Evolutionary conservation across 2,113 vertebrate genomes (phyloP).

Genomic region (Recurvirostra avosetta): DNA sequence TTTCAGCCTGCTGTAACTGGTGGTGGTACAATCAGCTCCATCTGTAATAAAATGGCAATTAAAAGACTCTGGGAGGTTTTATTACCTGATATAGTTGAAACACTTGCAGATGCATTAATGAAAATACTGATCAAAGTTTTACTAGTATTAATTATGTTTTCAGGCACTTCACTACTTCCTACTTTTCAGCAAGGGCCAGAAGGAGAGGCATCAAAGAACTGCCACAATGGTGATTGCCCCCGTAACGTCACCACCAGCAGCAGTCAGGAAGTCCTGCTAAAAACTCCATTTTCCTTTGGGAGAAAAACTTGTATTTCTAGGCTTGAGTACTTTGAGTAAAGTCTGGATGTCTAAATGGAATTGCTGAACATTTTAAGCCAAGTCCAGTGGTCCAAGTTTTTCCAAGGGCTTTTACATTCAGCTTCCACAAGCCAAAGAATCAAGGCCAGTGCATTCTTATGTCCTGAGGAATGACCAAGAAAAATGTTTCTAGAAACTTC

Average conservation of each 20-base stretch:
- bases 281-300: background rate
- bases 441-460: background rate
- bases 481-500: slow-evolving; percentile 28
- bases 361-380: background rate
- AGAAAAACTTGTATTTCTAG: background rate
- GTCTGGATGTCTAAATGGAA: background rate
- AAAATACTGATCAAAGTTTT: background rate
- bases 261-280: slow-evolving; percentile 4
- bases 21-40: background rate
- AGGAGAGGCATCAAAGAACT: background rate
- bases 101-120: background rate
- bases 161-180: slow-evolving; percentile 5
- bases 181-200: slow-evolving; percentile 10
- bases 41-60: background rate
- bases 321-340: background rate
- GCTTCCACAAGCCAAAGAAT: background rate
- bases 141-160: background rate
- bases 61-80: background rate
- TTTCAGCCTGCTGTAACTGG: background rate
- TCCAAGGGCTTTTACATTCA: background rate
- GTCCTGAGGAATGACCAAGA: background rate
- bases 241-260: background rate
- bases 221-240: background rate
- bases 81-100: background rate
- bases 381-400: background rate